Base-by-base conservation (phyloP, 2,113 vertebrate species). In the Pangasianodon hypophthalmus region DNA sequence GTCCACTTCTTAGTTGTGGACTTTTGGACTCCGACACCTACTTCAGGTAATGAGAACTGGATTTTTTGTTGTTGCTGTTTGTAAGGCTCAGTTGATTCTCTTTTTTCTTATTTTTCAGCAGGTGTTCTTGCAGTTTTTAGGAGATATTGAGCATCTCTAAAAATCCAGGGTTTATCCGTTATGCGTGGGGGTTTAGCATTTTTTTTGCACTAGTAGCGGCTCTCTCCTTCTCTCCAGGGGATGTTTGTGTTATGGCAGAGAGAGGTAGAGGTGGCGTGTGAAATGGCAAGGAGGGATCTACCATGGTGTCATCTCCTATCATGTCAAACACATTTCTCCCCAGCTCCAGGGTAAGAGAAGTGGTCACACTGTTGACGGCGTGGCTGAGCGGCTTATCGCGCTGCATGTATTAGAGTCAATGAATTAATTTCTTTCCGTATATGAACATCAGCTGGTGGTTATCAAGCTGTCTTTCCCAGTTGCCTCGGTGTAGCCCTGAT, bases 141-240 rank as follows among this genome's bases (percentile, higher is more conserved):
- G 56, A 91, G 71, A 92, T 92, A 69, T 60, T 89, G 92, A 89
- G 87, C 87, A 46, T 93, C 90, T 91, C 87, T 91, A 85, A 91
- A 50, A 92, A 90, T 58, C 87, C 85, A 88, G 58, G 75, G n/a
- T 52, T 91, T 90, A 95, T 95, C 86, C 71, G 94, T 95, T 92
- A 95, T 94, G 85, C 41, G 94, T 95, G 92, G 11, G n/a, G 54
- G 44, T 90, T 90, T 64, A 19, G 48, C 84, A 44, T 85, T 64
- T 83, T 46, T 81, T 64, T 79, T 18, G 18, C 24, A 67, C 71
- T 50, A 5, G 87, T 44, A 69, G 29, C 37, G 21, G 26, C 44
- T 83, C 4, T 48, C n/a, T 37, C 11, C 58, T 37, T 41, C 64
- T 88, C 85, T 87, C 37, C 11, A 77, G 62, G 19, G 67, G 37